These are phyloP conservation scores for Bradypus variegatus DNA, from an alignment of 2,797 vertebrate genomes.

Conservation along the genomic window DNA sequence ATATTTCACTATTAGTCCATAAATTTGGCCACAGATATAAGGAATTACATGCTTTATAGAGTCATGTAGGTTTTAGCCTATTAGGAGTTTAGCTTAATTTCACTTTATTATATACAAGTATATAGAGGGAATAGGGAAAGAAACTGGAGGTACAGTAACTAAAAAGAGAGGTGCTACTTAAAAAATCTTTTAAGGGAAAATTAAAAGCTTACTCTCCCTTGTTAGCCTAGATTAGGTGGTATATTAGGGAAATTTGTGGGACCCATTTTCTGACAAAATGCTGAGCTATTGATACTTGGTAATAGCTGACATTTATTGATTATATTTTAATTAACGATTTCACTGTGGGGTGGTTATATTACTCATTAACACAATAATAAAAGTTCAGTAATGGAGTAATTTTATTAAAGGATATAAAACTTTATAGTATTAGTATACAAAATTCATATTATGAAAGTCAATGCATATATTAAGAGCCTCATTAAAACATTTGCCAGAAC, in stretches of 20 bases:
- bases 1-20: background rate
- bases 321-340: background rate
- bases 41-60: background rate
- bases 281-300: background rate
- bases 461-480: background rate
- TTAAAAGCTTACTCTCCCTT: background rate
- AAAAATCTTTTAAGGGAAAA: background rate
- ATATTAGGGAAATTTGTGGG: background rate
- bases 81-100: background rate
- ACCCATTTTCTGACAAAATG: background rate
- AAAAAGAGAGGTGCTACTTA: background rate
- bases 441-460: slow-evolving; percentile 18
- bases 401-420: slow-evolving; percentile 4
- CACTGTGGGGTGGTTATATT: background rate
- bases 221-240: background rate
- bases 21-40: background rate
- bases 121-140: background rate
- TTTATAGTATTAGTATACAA: slow-evolving; percentile 26
- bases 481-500: slow-evolving; percentile 19
- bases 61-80: background rate
- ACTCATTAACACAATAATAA: slow-evolving; percentile 19
- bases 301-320: background rate
- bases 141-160: background rate
- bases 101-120: background rate
- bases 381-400: slow-evolving; percentile 14